phyloP scores from a whole-genome alignment of 2,888 invertebrate species.

The Chloroclystis v-ata region DNA sequence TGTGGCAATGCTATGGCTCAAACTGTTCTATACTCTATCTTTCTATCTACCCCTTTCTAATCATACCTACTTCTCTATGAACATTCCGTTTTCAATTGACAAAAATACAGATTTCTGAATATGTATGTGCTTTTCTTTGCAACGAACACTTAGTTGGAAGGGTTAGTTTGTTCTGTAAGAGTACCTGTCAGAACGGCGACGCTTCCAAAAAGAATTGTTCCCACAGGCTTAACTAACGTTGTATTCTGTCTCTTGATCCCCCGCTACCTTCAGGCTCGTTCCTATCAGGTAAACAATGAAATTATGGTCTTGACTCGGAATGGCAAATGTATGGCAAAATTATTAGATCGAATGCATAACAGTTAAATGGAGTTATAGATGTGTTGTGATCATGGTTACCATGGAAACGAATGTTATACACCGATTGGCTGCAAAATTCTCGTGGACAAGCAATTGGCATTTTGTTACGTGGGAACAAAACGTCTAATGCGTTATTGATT shows the following conservation, averaged over 20 bases:
- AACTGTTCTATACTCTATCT: slow-evolving; percentile 43
- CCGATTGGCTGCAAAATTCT: slow-evolving; percentile 64
- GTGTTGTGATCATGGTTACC: slow-evolving; percentile 63
- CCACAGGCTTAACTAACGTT: slow-evolving; percentile 74
- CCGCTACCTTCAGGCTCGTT: slow-evolving; percentile 89
- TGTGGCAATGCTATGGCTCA: slow-evolving; percentile 75
- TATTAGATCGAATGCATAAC: slow-evolving; percentile 68
- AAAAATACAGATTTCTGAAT: slow-evolving; percentile 36
- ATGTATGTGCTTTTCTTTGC: slow-evolving; percentile 22
- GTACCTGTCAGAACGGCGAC: slow-evolving; percentile 22
- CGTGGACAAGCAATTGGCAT: slow-evolving; percentile 39
- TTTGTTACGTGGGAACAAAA: slow-evolving; percentile 30
- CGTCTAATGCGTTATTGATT: slow-evolving; percentile 37
- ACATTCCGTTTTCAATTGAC: slow-evolving; percentile 28
- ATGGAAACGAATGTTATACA: slow-evolving; percentile 48
- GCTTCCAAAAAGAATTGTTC: slow-evolving; percentile 38
- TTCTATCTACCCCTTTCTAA: slow-evolving; percentile 37
- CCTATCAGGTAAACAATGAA: slow-evolving; percentile 88
- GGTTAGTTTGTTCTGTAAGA: slow-evolving; percentile 16
- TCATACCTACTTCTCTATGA: slow-evolving; percentile 32
- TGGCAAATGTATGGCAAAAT: slow-evolving; percentile 74
- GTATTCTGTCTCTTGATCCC: slow-evolving; percentile 78
- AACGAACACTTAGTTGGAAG: slow-evolving; percentile 17
- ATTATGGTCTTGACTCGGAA: slow-evolving; percentile 70
- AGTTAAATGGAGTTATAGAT: slow-evolving; percentile 53